These are phyloP conservation scores for Phrixothrix hirtus DNA, from an alignment of 2,888 invertebrate species.

Conservation along the genomic window DNA sequence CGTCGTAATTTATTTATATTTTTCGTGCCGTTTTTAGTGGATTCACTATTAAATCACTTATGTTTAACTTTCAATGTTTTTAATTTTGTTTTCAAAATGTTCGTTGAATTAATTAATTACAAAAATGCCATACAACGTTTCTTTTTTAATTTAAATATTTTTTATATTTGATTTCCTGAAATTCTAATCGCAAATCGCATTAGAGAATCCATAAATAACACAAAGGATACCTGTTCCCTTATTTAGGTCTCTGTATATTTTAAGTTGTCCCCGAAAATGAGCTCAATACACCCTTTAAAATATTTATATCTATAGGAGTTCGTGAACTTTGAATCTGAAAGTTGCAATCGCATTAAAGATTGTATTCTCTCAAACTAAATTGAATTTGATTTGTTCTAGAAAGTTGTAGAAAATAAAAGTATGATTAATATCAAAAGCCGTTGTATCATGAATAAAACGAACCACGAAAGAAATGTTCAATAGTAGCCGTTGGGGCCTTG, in stretches of 20 bases:
- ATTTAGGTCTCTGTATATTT: constrained; percentile 3
- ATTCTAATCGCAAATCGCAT: neutral
- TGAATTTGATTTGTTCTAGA: neutral
- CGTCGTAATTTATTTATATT: too few relatives aligned
- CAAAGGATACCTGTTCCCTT: constrained; percentile 1
- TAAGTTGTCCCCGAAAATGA: constrained; percentile 1
- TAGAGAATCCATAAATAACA: neutral
- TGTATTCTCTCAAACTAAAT: neutral
- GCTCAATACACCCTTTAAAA: constrained; percentile 4
- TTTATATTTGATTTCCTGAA: neutral
- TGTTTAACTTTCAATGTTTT: neutral
- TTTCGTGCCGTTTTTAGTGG: neutral
- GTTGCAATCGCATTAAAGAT: neutral
- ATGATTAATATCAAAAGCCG: too few relatives aligned
- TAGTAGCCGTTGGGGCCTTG: too few relatives aligned
- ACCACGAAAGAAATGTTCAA: too few relatives aligned
- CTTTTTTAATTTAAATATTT: too few relatives aligned
- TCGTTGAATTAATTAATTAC: too few relatives aligned
- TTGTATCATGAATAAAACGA: too few relatives aligned
- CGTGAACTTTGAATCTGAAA: neutral
- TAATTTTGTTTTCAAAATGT: neutral
- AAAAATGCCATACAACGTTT: too few relatives aligned
- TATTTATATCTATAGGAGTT: neutral
- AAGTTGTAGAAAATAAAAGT: too few relatives aligned
- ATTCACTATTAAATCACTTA: neutral